Conservation (phyloP, 2,797 vertebrate genomes). For the Tragopan temminckii region DNA sequence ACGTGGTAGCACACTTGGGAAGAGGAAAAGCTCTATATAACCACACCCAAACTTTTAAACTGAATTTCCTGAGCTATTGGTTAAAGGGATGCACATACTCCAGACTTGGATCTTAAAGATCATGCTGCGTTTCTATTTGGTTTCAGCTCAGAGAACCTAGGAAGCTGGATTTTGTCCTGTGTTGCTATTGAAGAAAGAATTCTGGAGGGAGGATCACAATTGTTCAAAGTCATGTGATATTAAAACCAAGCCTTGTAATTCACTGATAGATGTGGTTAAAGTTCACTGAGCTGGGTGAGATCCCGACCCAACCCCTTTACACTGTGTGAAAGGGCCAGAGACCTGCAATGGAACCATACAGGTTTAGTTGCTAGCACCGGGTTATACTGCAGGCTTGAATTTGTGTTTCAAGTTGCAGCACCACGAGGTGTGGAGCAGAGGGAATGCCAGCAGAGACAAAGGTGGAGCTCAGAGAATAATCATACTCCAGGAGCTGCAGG, state of each 20-base stretch:
- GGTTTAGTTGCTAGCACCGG: accelerated
- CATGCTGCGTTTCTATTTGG: not conserved
- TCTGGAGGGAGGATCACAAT: not conserved
- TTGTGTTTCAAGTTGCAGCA: not conserved
- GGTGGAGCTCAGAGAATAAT: not conserved
- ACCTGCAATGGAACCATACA: not conserved
- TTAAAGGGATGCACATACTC: not conserved
- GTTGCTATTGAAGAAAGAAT: not conserved
- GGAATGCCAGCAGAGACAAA: not conserved
- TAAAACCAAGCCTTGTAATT: not conserved
- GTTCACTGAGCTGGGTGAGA: not conserved
- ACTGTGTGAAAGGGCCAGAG: not conserved
- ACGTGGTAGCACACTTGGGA: not conserved
- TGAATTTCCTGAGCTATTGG: not conserved
- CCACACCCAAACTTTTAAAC: not conserved
- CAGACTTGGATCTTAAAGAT: not conserved
- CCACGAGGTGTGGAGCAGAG: not conserved
- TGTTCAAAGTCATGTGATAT: not conserved
- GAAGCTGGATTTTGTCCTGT: not conserved
- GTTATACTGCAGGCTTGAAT: not conserved
- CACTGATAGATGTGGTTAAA: not conserved
- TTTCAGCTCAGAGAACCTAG: not conserved
- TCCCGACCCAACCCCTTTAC: not conserved
- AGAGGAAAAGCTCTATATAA: not conserved
- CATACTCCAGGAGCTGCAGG: not conserved